Evolutionary conservation across 2,888 invertebrate species (phyloP).

Genomic region (Chorisops tibialis): DNA sequence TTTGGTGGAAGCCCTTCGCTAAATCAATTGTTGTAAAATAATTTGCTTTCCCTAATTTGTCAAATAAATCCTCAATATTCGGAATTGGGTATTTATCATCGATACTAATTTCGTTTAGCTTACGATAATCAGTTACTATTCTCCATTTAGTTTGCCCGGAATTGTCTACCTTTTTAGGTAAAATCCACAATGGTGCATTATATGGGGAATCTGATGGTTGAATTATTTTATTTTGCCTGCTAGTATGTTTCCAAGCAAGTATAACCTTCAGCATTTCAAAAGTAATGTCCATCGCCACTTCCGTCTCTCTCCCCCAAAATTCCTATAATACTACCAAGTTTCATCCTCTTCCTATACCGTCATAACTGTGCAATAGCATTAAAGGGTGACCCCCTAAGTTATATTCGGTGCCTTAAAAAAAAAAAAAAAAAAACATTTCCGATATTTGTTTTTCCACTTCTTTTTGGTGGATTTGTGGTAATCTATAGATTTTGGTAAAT

Average conservation of each 20-base stretch:
- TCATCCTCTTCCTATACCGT: no score
- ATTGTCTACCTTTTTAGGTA: slow-evolving; percentile 1
- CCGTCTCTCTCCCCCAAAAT: no score
- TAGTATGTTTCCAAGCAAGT: no score
- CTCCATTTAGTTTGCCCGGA: neutral
- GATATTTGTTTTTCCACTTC: neutral
- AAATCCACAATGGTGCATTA: neutral
- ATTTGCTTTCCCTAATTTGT: neutral
- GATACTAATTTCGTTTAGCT: neutral
- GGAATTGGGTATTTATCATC: neutral
- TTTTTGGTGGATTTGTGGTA: neutral
- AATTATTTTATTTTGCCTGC: neutral
- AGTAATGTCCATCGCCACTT: no score
- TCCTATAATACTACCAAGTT: no score
- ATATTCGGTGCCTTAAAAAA: no score
- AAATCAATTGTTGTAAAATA: neutral
- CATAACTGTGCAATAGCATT: no score
- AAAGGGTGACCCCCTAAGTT: no score
- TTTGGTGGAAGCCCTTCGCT: neutral
- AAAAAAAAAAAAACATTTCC: slow-evolving; percentile 6
- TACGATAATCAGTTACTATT: neutral
- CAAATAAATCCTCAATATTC: neutral
- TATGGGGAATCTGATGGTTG: neutral
- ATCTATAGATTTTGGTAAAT: neutral
- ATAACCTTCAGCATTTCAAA: no score